These are phyloP conservation scores for Marmota flaviventris DNA, from an alignment of 2,113 vertebrate genomes.

Conservation along the genomic window DNA sequence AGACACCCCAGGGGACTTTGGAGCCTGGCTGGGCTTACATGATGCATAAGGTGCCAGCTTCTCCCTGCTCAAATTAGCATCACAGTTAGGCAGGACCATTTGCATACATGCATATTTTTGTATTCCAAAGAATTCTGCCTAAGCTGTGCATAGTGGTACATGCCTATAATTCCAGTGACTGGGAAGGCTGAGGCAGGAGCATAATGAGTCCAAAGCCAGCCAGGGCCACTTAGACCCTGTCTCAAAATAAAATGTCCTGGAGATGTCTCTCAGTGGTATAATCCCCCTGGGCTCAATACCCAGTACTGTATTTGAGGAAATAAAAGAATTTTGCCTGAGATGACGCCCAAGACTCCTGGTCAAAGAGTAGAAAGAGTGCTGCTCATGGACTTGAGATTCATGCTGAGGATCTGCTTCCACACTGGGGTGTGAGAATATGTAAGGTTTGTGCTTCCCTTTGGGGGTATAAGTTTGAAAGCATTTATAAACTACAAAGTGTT, in stretches of 20 bases:
- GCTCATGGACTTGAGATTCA: not conserved
- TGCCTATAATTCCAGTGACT: too few species aligned
- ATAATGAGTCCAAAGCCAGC: too few species aligned
- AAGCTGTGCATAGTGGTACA: not conserved
- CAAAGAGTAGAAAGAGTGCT: not conserved
- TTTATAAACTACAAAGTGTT: not conserved
- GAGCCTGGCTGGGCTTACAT: conserved; percentile 24
- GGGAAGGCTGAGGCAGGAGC: too few species aligned
- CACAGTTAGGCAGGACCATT: conserved; percentile 7
- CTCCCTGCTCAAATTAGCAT: not conserved
- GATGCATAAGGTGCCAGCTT: conserved; percentile 49
- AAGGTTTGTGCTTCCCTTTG: not conserved
- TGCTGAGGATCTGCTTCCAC: not conserved
- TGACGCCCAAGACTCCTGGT: not conserved
- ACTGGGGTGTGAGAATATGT: too few species aligned
- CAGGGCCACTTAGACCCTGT: too few species aligned
- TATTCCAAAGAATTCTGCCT: conserved; percentile 40
- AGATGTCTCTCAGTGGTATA: too few species aligned
- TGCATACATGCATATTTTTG: conserved; percentile 53
- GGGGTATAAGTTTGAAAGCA: not conserved
- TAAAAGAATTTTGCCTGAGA: conserved; percentile 22
- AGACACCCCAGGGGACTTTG: conserved; percentile 38
- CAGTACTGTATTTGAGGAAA: too few species aligned
- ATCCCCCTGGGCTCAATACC: too few species aligned
- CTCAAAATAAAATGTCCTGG: too few species aligned